Evolutionary conservation across 1,140 invertebrate species (phyloP), one percentile per base, ranked within the genome.

Genomic region (Zaprionus davidi): DNA sequence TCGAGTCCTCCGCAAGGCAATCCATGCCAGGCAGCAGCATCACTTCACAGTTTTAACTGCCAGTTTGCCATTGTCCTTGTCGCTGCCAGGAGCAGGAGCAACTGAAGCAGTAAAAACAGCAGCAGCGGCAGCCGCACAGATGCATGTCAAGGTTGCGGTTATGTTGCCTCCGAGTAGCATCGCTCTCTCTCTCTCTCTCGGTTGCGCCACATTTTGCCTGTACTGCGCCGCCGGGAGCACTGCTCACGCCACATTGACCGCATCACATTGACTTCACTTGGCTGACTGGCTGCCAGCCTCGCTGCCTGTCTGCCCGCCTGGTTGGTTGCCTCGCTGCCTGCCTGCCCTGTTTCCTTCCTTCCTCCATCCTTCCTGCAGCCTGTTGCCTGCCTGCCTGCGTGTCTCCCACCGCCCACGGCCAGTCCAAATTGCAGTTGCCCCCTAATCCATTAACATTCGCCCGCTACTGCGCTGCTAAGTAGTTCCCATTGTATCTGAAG

Each of bases 121-220:
- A 71, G 56, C 46, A 72, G 20, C 77, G 72, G 82, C 68, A 85
- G 56, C 82, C 82, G 46, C 82, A 86, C 71, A 86, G 71, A 81
- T 88, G 84, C 84, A 87, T 88, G 85, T 90, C 84, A 88, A 88
- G 84, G 84, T 74, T 88, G 81, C n/a, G 84, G 84, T 81, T 81
- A 15, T 79, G 71, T 71, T 82, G 75, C 81, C 69, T 41, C 67
- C 62, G 74, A 81, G 69, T 74, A 68, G 31, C 57, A 51, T 55
- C 62, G 58, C 31, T 22, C 62, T n/a, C 12, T 22, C 62, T n/a
- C 12, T 22, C 62, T 34, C 12, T 12, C n/a, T 38, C 20, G 15
- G 24, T 38, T 13, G 24, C 15, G 26, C 46, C 57, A 55, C 65
- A 60, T 34, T 26, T 15, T 56, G 53, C 53, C 26, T 53, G 24